Evolutionary conservation across 2,113 vertebrate genomes (phyloP).

Genomic region (Saguinus imperator): DNA sequence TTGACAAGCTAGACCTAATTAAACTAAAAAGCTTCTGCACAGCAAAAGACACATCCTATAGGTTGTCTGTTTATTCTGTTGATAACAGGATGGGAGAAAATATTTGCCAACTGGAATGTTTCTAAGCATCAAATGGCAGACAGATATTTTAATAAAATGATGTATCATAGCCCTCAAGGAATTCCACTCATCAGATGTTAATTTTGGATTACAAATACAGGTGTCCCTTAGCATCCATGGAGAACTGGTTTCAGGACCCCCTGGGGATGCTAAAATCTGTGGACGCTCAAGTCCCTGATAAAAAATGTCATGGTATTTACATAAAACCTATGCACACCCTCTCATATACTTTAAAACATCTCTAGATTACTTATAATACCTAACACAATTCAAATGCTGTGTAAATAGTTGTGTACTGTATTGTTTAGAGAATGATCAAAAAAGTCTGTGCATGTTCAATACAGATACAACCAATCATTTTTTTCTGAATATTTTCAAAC

Average conservation of each 20-base stretch:
- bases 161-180: neutral
- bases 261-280: neutral
- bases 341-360: neutral
- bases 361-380: neutral
- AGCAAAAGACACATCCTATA: no score
- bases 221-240: neutral
- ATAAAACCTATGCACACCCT: neutral
- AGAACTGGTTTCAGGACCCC: neutral
- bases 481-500: neutral
- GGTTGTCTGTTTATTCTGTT: no score
- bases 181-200: neutral
- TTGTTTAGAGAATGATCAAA: neutral
- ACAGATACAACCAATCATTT: neutral
- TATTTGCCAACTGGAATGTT: neutral
- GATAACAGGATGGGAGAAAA: no score
- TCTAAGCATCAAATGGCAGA: neutral
- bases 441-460: neutral
- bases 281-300: neutral
- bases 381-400: neutral
- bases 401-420: neutral
- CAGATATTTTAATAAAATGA: constrained; percentile 26
- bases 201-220: neutral
- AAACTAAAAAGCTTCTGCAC: no score
- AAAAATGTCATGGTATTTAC: neutral
- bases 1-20: no score